phyloP scores from a whole-genome alignment of 2,797 vertebrate species.

The Mus minutoides region DNA sequence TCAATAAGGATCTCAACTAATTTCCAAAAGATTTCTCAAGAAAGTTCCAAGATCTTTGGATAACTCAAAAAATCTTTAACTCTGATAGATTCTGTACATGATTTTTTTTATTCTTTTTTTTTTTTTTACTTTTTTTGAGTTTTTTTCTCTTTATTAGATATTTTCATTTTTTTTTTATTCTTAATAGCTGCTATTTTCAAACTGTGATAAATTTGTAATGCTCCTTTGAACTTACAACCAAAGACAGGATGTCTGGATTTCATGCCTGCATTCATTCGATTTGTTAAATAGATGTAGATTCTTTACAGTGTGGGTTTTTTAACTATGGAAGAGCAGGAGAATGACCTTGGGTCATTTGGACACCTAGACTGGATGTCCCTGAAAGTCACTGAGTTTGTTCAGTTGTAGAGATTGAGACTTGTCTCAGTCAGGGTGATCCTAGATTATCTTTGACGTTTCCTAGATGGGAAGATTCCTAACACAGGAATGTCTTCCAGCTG shows the following conservation, averaged over 20 bases:
- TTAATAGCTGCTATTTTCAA: neutral
- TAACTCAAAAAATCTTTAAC: neutral
- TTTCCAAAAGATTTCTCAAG: neutral
- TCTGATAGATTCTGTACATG: neutral
- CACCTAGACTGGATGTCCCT: neutral
- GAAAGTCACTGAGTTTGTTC: neutral
- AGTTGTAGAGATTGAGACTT: neutral
- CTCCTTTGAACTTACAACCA: neutral
- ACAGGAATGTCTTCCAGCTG: constrained; percentile 58
- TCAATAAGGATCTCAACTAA: constrained; percentile 10
- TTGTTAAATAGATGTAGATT: neutral
- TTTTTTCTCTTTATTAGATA: too few species aligned
- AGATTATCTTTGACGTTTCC: constrained; percentile 67
- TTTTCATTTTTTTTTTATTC: neutral
- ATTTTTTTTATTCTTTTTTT: too few species aligned
- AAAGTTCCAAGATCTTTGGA: neutral
- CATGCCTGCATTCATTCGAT: neutral
- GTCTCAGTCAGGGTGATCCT: neutral
- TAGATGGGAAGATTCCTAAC: constrained; percentile 1
- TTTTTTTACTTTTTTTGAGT: too few species aligned
- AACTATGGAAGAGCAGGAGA: neutral
- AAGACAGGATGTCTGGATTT: neutral
- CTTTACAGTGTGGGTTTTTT: constrained; percentile 29
- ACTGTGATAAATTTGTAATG: neutral
- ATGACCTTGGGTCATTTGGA: neutral